phyloP scores from a whole-genome alignment of 2,113 vertebrate species.

The Misgurnus mizolepis region DNA sequence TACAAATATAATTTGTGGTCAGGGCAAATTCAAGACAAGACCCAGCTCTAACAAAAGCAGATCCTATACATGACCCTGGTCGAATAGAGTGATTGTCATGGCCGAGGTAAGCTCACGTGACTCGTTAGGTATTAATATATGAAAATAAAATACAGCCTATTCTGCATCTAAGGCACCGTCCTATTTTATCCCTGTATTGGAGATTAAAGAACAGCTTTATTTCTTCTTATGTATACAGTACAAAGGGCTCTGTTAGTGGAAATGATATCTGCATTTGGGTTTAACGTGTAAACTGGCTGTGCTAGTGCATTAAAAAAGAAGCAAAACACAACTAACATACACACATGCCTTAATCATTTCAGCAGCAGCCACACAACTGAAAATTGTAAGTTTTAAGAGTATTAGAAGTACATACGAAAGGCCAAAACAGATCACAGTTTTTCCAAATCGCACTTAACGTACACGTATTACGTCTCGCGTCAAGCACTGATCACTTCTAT shows the following conservation, averaged over 20 bases:
- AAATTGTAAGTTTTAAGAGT: slow-evolving; percentile 3
- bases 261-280: slow-evolving; percentile 58
- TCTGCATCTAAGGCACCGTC: slow-evolving; percentile 83
- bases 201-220: slow-evolving; percentile 52
- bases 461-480: not conserved
- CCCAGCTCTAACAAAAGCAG: slow-evolving; percentile 66
- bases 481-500: too few species aligned
- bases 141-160: slow-evolving; percentile 75
- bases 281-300: slow-evolving; percentile 34
- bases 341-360: not conserved
- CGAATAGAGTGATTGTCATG: slow-evolving; percentile 84
- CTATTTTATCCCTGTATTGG: slow-evolving; percentile 72
- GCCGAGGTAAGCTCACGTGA: slow-evolving; percentile 71
- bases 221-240: slow-evolving; percentile 38
- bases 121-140: slow-evolving; percentile 64
- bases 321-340: not conserved
- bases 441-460: not conserved
- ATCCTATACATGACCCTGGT: slow-evolving; percentile 66
- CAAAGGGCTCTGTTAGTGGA: slow-evolving; percentile 38
- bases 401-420: slow-evolving; percentile 20
- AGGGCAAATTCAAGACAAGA: slow-evolving; percentile 67
- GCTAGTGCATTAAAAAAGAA: slow-evolving; percentile 1
- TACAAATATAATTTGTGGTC: slow-evolving; percentile 77
- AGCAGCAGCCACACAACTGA: slow-evolving; percentile 30
- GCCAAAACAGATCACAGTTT: slow-evolving; percentile 6